Evolutionary conservation across 2,113 vertebrate species (phyloP).

Genomic region (Hucho hucho): DNA sequence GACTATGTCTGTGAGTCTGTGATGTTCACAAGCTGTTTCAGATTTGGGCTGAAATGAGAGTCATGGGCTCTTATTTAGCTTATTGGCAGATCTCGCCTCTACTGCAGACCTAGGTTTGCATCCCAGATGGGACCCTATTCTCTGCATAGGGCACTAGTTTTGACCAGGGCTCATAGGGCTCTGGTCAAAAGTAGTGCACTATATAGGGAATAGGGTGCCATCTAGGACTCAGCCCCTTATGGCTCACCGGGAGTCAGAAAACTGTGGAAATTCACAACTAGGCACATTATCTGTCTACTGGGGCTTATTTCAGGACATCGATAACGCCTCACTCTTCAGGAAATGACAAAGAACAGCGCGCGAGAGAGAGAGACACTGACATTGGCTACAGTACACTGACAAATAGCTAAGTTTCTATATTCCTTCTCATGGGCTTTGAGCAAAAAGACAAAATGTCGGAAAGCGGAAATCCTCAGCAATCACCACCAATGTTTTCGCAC

Average conservation of each 20-base stretch:
- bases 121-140: not conserved
- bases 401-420: not conserved
- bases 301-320: not conserved
- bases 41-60: conserved; percentile 12
- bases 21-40: conserved; percentile 22
- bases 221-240: not conserved
- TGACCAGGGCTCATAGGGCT: not conserved
- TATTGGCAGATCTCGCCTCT: not conserved
- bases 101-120: not conserved
- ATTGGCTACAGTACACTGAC: not conserved
- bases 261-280: not conserved
- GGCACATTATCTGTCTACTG: not conserved
- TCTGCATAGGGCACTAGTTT: no score
- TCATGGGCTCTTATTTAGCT: not conserved
- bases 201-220: no score
- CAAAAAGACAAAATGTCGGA: not conserved
- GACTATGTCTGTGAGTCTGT: not conserved
- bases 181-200: no score
- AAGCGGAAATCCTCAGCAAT: no score
- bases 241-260: not conserved
- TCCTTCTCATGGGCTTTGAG: no score
- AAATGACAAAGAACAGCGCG: not conserved
- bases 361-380: not conserved
- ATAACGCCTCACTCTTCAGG: not conserved
- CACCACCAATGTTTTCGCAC: no score